phyloP scores from a whole-genome alignment of 2,113 vertebrate genomes.

The Passer montanus region DNA sequence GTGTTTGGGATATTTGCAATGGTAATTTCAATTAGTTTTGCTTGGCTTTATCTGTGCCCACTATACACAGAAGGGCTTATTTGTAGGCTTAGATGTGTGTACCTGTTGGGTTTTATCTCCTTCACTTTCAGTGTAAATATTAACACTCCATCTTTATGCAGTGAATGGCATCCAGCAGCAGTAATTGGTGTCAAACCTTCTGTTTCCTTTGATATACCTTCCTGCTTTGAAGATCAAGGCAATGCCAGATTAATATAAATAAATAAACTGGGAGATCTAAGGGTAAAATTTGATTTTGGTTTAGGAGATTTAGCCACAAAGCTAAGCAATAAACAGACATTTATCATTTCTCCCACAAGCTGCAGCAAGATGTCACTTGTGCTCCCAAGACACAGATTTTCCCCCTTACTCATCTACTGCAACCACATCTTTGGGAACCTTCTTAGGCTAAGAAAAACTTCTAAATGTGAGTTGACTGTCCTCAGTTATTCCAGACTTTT shows the following conservation, averaged over 20 bases:
- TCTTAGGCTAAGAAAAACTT: conserved; percentile 1
- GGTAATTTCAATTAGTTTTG: background rate
- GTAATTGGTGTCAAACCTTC: conserved; percentile 62
- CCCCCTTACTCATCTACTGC: background rate
- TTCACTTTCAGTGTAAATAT: conserved; percentile 40
- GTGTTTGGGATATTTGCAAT: background rate
- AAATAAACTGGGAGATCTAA: conserved; percentile 30
- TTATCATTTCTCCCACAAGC: background rate
- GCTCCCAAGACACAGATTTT: background rate
- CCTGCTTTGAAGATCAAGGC: conserved; percentile 65
- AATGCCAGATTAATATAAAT: conserved; percentile 33
- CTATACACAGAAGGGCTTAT: background rate
- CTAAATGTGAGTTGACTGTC: background rate
- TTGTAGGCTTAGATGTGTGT: background rate
- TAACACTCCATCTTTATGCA: conserved; percentile 40
- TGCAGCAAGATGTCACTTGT: conserved; percentile 22
- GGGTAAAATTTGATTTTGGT: background rate
- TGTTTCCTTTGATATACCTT: conserved; percentile 50
- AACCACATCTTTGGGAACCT: background rate
- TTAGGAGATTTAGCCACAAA: background rate
- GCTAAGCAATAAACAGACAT: conserved; percentile 13
- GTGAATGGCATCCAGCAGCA: conserved; percentile 22
- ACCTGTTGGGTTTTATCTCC: conserved; percentile 27
- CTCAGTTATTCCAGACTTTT: background rate
- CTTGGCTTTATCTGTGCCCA: conserved; percentile 3